Conservation (phyloP, 2,888 invertebrate genomes). For the Torymus auratus region DNA sequence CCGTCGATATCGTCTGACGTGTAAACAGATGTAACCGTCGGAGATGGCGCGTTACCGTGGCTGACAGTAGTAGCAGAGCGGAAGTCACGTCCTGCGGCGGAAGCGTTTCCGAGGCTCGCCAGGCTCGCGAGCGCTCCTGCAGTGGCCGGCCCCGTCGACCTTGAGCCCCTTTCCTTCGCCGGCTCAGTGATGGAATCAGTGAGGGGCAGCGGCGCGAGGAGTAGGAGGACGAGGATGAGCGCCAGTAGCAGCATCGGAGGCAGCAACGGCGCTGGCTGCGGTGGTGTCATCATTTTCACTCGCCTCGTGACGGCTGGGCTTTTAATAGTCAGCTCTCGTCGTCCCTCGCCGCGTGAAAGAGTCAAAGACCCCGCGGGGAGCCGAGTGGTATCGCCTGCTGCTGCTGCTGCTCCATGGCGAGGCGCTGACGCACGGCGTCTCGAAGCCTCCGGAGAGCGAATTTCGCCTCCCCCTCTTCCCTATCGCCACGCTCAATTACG, state of each 20-base stretch:
- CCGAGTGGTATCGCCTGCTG: not conserved
- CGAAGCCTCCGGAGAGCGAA: not conserved
- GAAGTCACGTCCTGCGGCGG: slow-evolving; percentile 36
- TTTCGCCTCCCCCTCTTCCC: not conserved
- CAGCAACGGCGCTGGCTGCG: not conserved
- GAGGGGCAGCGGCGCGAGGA: not conserved
- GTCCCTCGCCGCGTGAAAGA: not conserved
- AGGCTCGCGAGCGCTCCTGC: not conserved
- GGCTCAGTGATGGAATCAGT: not conserved
- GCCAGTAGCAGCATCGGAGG: slow-evolving; percentile 1
- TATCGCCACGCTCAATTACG: slow-evolving; percentile 40
- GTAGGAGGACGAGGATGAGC: too few species aligned
- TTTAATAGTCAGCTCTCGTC: slow-evolving; percentile 19
- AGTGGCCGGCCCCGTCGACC: not conserved
- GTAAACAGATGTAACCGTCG: slow-evolving; percentile 5
- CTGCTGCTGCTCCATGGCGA: not conserved
- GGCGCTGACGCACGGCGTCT: too few species aligned
- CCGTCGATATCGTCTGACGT: not conserved
- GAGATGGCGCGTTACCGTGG: not conserved
- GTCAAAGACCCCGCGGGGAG: slow-evolving; percentile 42
- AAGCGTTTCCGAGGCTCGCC: slow-evolving; percentile 10
- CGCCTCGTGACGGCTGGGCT: slow-evolving; percentile 19
- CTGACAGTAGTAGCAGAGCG: not conserved
- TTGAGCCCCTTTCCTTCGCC: slow-evolving; percentile 21
- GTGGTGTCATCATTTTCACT: slow-evolving; percentile 37